phyloP scores from a whole-genome alignment of 30 jellyfish, hydroid and myxozoan genomes.

The Sanderia malayensis region DNA sequence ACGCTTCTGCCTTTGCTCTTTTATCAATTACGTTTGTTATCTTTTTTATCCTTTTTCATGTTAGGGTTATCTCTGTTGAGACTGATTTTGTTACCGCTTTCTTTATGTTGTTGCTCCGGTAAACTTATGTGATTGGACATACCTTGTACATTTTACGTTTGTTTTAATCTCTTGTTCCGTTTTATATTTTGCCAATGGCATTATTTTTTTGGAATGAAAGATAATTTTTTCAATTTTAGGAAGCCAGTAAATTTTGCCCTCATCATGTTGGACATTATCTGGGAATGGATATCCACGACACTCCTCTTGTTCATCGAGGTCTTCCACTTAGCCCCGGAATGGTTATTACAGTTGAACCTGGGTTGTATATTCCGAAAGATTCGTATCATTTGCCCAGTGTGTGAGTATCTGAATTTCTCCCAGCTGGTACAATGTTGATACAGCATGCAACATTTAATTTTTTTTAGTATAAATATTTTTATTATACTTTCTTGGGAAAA shows the following conservation, averaged over 20 bases:
- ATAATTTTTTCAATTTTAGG: neutral
- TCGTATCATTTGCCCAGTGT: constrained; percentile 56
- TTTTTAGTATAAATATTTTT: too few species aligned
- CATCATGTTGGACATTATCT: constrained; percentile 97
- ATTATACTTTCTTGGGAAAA: too few species aligned
- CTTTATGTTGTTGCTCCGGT: too few species aligned
- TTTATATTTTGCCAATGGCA: neutral
- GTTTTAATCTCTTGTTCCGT: too few species aligned
- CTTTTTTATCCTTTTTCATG: too few species aligned
- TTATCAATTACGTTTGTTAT: too few species aligned
- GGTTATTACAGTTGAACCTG: constrained; percentile 95
- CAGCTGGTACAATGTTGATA: too few species aligned
- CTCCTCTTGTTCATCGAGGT: constrained; percentile 79
- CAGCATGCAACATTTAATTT: too few species aligned
- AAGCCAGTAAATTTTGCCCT: constrained; percentile 77
- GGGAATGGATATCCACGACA: constrained; percentile 99
- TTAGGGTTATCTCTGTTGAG: neutral
- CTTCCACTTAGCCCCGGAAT: constrained; percentile 87
- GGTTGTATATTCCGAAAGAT: constrained; percentile 71
- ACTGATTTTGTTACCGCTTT: neutral
- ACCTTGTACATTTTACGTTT: too few species aligned
- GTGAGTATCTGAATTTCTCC: too few species aligned
- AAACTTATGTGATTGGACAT: neutral
- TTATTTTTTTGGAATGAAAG: neutral
- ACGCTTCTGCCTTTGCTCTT: too few species aligned